phyloP scores from a whole-genome alignment of 2,888 invertebrate species.

The Sicus ferrugineus region DNA sequence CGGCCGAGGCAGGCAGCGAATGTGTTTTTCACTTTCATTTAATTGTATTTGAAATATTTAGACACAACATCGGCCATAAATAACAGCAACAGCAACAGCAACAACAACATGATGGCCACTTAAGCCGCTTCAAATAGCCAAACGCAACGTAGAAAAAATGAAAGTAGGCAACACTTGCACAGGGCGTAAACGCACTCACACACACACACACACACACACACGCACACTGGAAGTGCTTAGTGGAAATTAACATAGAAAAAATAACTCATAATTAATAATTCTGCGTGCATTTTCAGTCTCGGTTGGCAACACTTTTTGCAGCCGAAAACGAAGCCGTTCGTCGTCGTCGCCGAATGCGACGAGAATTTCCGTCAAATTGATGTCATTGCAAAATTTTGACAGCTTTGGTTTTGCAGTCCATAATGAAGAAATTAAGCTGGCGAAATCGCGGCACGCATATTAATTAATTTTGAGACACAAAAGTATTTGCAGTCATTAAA shows the following conservation, averaged over 20 bases:
- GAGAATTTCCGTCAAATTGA: background rate
- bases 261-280: background rate
- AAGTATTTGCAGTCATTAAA: no score
- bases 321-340: no score
- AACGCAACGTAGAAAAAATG: background rate
- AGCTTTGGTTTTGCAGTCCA: no score
- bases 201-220: no score
- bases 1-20: background rate
- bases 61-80: background rate
- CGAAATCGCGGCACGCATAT: no score
- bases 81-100: background rate
- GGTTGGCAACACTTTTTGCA: no score
- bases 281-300: no score
- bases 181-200: no score
- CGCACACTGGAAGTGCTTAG: no score
- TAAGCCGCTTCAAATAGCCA: background rate
- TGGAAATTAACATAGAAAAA: background rate
- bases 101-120: background rate
- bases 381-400: background rate
- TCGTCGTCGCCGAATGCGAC: no score
- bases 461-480: no score
- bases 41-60: constrained; percentile 15
- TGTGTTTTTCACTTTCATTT: constrained; percentile 23
- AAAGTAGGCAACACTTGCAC: background rate
- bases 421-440: no score